Evolutionary conservation across 2,888 invertebrate species (phyloP).

Genomic region (Epicampocera succincta): DNA sequence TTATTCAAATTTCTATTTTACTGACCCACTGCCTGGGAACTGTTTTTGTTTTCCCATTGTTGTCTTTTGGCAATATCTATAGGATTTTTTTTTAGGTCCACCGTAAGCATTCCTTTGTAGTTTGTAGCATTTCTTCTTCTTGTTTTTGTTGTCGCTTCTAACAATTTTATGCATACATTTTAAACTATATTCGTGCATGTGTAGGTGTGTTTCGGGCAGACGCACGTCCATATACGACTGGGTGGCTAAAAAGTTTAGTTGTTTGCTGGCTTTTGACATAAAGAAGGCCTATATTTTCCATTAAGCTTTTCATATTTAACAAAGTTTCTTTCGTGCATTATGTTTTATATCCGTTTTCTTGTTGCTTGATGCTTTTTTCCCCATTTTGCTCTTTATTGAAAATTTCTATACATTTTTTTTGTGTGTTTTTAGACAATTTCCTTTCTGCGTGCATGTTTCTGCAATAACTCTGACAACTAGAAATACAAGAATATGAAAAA

Average conservation of each 20-base stretch:
- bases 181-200: background rate
- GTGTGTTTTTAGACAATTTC: conserved; percentile 39
- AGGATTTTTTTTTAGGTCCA: conserved; percentile 10
- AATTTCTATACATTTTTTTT: conserved; percentile 21
- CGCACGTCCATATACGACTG: background rate
- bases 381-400: conserved; percentile 15
- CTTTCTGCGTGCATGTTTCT: conserved; percentile 34
- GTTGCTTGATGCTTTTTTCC: conserved; percentile 9
- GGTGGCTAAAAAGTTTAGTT: background rate
- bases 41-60: conserved; percentile 14
- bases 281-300: conserved; percentile 41
- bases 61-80: conserved; percentile 36
- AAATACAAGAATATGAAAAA: conserved; percentile 8
- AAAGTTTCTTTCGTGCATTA: conserved; percentile 47
- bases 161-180: conserved; percentile 6
- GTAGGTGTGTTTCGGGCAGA: background rate
- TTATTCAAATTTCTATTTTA: conserved; percentile 63
- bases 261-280: background rate
- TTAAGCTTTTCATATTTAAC: conserved; percentile 37
- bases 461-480: conserved; percentile 4
- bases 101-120: background rate
- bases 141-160: conserved; percentile 21
- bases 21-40: conserved; percentile 68
- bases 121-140: conserved; percentile 23
- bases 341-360: conserved; percentile 47